These are phyloP conservation scores for Propithecus perrieri DNA, from an alignment of 2,797 vertebrate species.

Conservation along the genomic window DNA sequence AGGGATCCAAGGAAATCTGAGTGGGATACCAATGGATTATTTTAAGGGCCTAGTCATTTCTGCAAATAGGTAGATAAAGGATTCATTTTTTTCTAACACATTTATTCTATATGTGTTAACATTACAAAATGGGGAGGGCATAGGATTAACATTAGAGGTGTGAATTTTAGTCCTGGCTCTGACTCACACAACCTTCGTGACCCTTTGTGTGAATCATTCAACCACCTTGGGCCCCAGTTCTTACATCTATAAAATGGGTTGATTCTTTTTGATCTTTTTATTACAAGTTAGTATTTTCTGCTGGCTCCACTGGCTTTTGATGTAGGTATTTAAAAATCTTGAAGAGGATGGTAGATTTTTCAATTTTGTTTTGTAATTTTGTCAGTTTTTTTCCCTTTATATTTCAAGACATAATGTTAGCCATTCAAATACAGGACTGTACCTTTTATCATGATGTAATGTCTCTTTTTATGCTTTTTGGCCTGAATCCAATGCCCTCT, in stretches of 20 bases:
- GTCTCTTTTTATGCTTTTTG: neutral
- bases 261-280: constrained; percentile 22
- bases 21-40: neutral
- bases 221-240: neutral
- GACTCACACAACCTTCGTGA: neutral
- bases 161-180: neutral
- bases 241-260: neutral
- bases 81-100: neutral
- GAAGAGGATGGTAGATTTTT: neutral
- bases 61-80: neutral
- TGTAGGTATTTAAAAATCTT: neutral
- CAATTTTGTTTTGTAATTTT: neutral
- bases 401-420: neutral
- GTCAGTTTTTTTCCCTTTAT: neutral
- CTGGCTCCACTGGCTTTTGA: neutral
- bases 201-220: neutral
- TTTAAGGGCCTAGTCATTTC: neutral
- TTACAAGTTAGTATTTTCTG: neutral
- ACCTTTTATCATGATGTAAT: neutral
- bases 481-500: neutral
- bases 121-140: neutral
- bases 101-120: neutral
- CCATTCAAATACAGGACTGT: neutral
- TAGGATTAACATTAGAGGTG: neutral
- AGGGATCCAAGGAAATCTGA: neutral